phyloP scores from a whole-genome alignment of 2,113 vertebrate species.

The Thryonomys swinderianus region DNA sequence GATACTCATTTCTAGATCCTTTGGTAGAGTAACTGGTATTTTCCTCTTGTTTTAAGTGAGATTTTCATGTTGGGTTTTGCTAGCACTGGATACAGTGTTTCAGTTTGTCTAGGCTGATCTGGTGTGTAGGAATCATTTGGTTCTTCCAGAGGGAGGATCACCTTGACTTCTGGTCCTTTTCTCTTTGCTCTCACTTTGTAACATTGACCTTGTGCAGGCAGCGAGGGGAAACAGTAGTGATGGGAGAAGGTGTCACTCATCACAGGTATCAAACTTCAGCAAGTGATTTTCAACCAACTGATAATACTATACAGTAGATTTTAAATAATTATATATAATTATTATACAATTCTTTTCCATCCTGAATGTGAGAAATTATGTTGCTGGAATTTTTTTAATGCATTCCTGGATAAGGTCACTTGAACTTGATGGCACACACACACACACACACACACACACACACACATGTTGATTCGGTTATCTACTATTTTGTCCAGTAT shows the following conservation, averaged over 20 bases:
- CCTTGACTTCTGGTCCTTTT: not conserved
- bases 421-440: not conserved
- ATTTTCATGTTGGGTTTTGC: slow-evolving; percentile 49
- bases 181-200: not conserved
- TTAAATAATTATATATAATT: not conserved
- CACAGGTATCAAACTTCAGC: not conserved
- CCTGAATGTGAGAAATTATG: not conserved
- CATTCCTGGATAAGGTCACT: not conserved
- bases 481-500: not conserved
- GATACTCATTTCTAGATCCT: not conserved
- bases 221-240: not conserved
- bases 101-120: not conserved
- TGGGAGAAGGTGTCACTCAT: not conserved
- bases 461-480: not conserved
- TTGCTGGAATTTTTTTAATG: not conserved
- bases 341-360: slow-evolving; percentile 43
- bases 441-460: not conserved
- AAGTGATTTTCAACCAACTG: not conserved
- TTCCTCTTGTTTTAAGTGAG: not conserved
- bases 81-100: not conserved
- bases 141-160: slow-evolving; percentile 11
- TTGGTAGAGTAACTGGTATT: not conserved
- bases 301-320: not conserved
- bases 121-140: not conserved
- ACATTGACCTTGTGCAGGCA: not conserved